These are phyloP conservation scores for Crambe crambe DNA, from an alignment of 37 sponge, comb jelly and placozoan genomes.

Conservation along the genomic window DNA sequence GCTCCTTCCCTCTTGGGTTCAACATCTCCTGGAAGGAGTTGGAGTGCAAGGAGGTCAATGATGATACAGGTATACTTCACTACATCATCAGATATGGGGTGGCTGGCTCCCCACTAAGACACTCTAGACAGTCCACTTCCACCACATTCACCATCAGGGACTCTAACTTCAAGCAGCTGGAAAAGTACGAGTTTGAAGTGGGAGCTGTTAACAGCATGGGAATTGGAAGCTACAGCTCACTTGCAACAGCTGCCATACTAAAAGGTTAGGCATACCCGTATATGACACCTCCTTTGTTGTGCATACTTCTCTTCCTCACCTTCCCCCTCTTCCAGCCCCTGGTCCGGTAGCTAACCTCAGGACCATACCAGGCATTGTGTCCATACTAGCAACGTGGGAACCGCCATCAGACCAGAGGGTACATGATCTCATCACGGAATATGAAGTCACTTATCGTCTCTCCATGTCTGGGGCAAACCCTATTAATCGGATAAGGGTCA, in stretches of 20 bases:
- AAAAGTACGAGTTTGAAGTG: slow-evolving; percentile 24
- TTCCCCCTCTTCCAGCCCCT: slow-evolving; percentile 20
- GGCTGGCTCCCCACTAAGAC: background rate
- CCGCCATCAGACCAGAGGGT: slow-evolving; percentile 6
- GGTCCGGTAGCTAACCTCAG: slow-evolving; percentile 7
- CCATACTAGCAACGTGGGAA: slow-evolving; percentile 25
- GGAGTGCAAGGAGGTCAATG: slow-evolving; percentile 13
- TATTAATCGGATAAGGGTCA: background rate
- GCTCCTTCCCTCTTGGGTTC: background rate
- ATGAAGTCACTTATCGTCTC: slow-evolving; percentile 9
- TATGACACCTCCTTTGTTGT: background rate
- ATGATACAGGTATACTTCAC: background rate
- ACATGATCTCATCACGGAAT: slow-evolving; percentile 19
- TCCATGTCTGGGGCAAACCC: background rate
- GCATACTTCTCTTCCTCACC: background rate
- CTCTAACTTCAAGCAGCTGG: background rate
- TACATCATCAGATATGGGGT: background rate
- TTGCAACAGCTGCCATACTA: background rate
- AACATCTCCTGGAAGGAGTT: slow-evolving; percentile 18
- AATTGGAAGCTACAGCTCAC: slow-evolving; percentile 4
- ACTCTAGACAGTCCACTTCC: background rate
- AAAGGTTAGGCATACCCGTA: slow-evolving; percentile 24
- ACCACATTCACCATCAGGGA: background rate
- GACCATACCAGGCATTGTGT: slow-evolving; percentile 19
- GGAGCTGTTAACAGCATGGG: slow-evolving; percentile 26